phyloP scores from a whole-genome alignment of 2,113 vertebrate genomes.

The Poeciliopsis turrubarensis region DNA sequence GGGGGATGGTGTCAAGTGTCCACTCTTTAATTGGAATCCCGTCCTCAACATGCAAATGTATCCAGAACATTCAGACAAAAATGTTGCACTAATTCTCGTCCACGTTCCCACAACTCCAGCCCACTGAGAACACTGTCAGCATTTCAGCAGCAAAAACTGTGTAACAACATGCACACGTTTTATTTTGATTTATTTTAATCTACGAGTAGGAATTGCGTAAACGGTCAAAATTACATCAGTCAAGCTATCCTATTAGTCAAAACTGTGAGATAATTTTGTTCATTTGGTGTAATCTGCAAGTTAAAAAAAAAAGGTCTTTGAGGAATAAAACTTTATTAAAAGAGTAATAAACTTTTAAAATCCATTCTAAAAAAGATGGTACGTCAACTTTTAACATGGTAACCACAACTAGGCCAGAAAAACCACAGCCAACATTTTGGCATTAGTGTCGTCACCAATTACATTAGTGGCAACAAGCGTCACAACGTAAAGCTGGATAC shows the following conservation, averaged over 20 bases:
- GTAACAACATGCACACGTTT: background rate
- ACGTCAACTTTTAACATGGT: too few species aligned
- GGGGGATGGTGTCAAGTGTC: constrained; percentile 9
- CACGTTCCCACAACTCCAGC: background rate
- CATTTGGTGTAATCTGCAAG: background rate
- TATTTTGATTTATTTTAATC: background rate
- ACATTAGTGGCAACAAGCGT: too few species aligned
- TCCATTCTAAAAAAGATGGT: background rate
- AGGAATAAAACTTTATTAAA: background rate
- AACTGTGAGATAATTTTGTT: background rate
- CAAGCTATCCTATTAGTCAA: too few species aligned
- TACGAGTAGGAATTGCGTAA: background rate
- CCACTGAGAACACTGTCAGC: too few species aligned
- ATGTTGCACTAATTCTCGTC: background rate
- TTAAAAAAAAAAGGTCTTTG: background rate
- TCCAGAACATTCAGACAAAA: background rate
- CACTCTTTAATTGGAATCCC: constrained; percentile 46
- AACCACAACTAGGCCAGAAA: background rate
- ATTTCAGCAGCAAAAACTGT: background rate
- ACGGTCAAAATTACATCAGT: background rate
- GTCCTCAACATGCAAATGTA: background rate
- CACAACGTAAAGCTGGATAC: too few species aligned
- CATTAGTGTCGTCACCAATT: background rate
- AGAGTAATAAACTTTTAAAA: background rate
- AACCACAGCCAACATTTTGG: background rate